Evolutionary conservation across 1,140 invertebrate genomes (phyloP), one percentile per base, ranked within the genome.

Genomic region (Drosophila kepulauana): DNA sequence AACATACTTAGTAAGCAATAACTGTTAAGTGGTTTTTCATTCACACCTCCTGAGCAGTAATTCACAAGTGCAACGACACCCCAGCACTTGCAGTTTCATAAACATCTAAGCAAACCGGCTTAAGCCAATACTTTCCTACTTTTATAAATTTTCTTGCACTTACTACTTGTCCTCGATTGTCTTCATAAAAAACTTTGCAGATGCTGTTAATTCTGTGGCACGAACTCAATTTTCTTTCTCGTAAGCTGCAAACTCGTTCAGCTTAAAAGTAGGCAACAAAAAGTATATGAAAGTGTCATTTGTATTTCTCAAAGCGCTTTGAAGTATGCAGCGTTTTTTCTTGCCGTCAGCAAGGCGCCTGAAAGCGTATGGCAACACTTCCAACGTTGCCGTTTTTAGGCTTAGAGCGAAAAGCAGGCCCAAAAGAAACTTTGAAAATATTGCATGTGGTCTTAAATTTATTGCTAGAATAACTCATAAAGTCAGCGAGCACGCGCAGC

Each of bases 201-300:
- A 45, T 28, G 35, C 46, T 28, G 25, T 57, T 20, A 43, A 45
- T 58, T 58, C 43, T 10, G 11, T 45, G 64, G 13, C 63, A 65
- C 28, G 35, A 59, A 59, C 15, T 3, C 48, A 46, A 63, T 70
- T 54, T 13, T 25, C 13, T 30, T 15, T 46, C 20, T 7, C 5
- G 6, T 56, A 54, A 46, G n/a, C 49, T 10, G 33, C 25, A 43
- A 35, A 51, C 38, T 10, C 5, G 15, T 5, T 8, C 56, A 51
- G 46, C 74, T 61, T n/a, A 69, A 85, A 69, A 78, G 78, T 77
- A 63, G 28, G 66, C 74, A 67, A 62, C 46, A 62, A 13, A 15
- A n/a, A 49, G 46, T 35, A 11, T 10, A 15, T 10, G 13, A n/a
- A 33, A 38, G 1, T 48, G 41, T 1, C 33, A 13, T 3, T 25